Base-by-base conservation (phyloP, 2,888 invertebrate species). In the Brachylomia viminalis region DNA sequence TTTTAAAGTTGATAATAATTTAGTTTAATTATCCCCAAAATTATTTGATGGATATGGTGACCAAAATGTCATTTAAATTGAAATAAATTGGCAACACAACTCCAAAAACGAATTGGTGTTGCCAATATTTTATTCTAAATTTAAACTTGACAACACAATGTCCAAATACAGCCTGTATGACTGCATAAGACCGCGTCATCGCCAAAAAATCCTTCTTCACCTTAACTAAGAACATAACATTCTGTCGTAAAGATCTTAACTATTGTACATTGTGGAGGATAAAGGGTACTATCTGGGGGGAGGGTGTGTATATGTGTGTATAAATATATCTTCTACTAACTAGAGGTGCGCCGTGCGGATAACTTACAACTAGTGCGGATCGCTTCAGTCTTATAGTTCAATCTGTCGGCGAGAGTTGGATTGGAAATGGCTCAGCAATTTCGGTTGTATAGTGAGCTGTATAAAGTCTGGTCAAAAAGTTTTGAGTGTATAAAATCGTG, bases 221-320 rank as follows among this genome's bases (percentile, higher is more conserved):
- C 15, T n/a, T 79, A 81, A 82, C 70, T 76, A 78, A 79, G 77
- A 92, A 94, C 92, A 94, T 80, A 80, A 92, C 94, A 93, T 87
- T 95, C 90, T 95, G 90, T 70, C 82, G 42, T 73, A 69, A 0
- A 82, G 70, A 80, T 77, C 93, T 90, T 88, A 85, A 93, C 96
- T 96, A 96, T 96, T 96, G 96, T 95, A 96, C 86, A 92, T 92
- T 95, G 83, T 96, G 96, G 96, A 96, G 96, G 96, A 95, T 72
- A 87, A 79, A 83, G 91, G 93, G 93, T 90, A 72, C 73, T 79
- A 79, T 77, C 71, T 84, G 89, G 91, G 91, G 88, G 89, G 82
- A 84, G 86, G 86, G 81, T 84, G 91, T 92, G 92, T 94, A 93
- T 94, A 93, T 68, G 93, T 93, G 93, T 94, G 92, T 94, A 92